These are phyloP conservation scores for Yponomeuta plumbellus DNA, from an alignment of 2,888 invertebrate species.

Conservation along the genomic window DNA sequence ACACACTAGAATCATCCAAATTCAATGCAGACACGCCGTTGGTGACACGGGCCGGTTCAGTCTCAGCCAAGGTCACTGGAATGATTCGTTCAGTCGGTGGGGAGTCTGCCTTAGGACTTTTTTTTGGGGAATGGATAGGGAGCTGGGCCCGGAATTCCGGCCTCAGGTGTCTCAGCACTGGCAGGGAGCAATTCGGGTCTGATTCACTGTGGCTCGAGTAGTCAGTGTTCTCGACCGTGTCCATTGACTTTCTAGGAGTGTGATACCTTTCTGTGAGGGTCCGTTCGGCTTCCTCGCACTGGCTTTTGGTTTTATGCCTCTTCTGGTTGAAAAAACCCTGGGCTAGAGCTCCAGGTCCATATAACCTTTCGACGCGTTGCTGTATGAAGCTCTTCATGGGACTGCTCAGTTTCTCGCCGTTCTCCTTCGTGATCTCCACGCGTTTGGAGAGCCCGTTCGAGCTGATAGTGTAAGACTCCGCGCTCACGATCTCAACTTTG, in stretches of 20 bases:
- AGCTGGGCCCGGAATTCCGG: conserved; percentile 92
- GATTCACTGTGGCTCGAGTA: conserved; percentile 50
- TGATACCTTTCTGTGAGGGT: conserved; percentile 50
- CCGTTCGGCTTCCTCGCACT: conserved; percentile 57
- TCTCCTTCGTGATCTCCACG: conserved; percentile 68
- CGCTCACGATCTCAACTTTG: conserved; percentile 44
- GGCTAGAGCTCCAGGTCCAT: conserved; percentile 90
- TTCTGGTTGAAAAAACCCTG: conserved; percentile 88
- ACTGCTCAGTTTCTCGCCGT: conserved; percentile 63
- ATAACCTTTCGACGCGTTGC: conserved; percentile 90
- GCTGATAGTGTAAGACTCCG: conserved; percentile 62
- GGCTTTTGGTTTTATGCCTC: conserved; percentile 65
- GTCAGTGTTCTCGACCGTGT: conserved; percentile 41
- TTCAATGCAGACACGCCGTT: conserved; percentile 8
- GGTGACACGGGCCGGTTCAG: conserved; percentile 31
- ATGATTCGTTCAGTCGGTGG: conserved; percentile 52
- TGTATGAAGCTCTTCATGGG: conserved; percentile 88
- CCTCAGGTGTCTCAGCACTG: conserved; percentile 88
- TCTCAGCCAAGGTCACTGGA: conserved; percentile 42
- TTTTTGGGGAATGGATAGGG: conserved; percentile 81
- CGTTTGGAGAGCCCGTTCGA: conserved; percentile 65
- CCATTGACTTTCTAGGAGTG: conserved; percentile 43
- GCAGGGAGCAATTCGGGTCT: conserved; percentile 68
- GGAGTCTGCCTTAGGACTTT: conserved; percentile 52
- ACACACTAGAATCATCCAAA: neutral